Evolutionary conservation across 1,140 invertebrate species (phyloP), one percentile per base, ranked within the genome.

Genomic region (Manduca sexta): DNA sequence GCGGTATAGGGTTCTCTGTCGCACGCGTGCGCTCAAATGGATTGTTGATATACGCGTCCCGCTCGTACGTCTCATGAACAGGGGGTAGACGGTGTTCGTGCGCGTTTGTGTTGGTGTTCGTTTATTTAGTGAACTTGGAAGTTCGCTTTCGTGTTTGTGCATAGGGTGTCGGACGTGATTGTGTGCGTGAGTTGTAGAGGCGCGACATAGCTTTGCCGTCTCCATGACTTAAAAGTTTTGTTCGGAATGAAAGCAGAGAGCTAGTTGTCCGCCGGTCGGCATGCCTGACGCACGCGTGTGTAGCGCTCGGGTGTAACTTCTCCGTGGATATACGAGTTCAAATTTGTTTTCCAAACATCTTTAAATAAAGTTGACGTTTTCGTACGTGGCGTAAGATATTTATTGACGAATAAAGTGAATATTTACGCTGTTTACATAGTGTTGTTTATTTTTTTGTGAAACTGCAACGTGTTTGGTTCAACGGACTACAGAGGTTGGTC

Each of bases 61-160:
- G 47, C 50, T 81, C 74, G 35, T 47, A 29, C 62, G 74, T 80
- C 74, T 76, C 77, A 74, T 67, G 75, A 71, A 76, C 75, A 77
- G 71, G 75, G 78, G 81, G 75, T 81, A 80, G 81, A 81, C 77
- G 69, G 69, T 79, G 75, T 77, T 69, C 69, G 64, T 68, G 60
- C 69, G 72, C 70, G 74, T 63, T 69, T 74, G 81, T 82, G 79
- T 84, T 81, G 70, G 81, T 83, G 79, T 83, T 71, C 81, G 77
- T 84, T 83, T 84, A 84, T 84, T 84, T 82, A 84, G 81, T 84
- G 79, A 84, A 84, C 79, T 84, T 84, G 81, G 78, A 78, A 84
- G 81, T 74, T 81, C 66, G 69, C 73, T 65, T 68, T 70, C 64
- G 81, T 83, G 77, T 80, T 74, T 80, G 75, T 83, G 79, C 71